A percentile compares a stretch with the other conserved stretches of the same genome.
These are phyloP conservation scores for Habropoda laboriosa DNA, from an alignment of 1,140 invertebrate genomes.

Conservation along the genomic window DNA sequence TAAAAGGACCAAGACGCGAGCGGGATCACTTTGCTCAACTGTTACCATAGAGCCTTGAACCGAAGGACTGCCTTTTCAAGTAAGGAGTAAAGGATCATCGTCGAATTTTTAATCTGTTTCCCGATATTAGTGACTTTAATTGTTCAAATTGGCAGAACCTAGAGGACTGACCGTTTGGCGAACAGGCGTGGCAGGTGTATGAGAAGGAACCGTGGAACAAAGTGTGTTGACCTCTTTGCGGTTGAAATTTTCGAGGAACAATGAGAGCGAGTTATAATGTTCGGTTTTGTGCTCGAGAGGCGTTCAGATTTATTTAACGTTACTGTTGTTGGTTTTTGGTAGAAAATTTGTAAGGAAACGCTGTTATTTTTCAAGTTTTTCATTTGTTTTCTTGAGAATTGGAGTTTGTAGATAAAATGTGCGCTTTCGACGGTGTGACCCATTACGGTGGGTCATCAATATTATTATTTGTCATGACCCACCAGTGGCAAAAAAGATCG, in stretches of 20 bases:
- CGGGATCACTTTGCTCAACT: not conserved
- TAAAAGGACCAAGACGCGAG: not conserved
- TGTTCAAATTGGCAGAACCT: constrained; percentile 51
- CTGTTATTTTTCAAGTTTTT: no score
- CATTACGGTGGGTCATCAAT: no score
- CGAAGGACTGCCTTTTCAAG: not conserved
- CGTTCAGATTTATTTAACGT: no score
- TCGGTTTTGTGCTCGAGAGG: no score
- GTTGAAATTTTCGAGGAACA: not conserved
- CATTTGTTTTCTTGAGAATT: no score
- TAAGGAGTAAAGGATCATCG: constrained; percentile 3
- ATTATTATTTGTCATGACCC: no score
- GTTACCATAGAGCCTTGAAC: not conserved
- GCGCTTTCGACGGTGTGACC: no score
- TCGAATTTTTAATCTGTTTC: constrained; percentile 63
- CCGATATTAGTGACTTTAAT: constrained; percentile 70
- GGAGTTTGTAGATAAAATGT: no score
- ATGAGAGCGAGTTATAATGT: not conserved
- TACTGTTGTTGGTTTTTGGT: no score
- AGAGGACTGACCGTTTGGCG: not conserved
- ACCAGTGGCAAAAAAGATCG: no score
- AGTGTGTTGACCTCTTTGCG: not conserved
- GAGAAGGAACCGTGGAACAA: not conserved
- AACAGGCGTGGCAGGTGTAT: not conserved
- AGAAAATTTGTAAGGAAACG: no score